Conservation (phyloP, 2,888 invertebrate species). For the Tanaodytes sp. region DNA sequence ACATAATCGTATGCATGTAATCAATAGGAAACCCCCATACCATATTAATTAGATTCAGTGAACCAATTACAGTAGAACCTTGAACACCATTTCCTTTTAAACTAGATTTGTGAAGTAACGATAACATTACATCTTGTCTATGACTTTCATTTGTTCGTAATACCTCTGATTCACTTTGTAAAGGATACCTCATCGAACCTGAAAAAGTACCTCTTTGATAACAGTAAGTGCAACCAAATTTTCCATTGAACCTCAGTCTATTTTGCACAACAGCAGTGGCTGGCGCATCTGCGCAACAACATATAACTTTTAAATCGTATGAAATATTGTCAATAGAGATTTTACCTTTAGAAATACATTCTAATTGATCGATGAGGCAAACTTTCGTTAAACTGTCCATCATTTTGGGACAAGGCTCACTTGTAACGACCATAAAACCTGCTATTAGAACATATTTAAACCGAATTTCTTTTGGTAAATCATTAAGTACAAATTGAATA, state of each 20-base stretch:
- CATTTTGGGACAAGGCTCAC: conserved; percentile 18
- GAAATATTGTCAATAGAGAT: not conserved
- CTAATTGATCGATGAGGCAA: conserved; percentile 20
- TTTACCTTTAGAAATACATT: too few relatives aligned
- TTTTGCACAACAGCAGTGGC: conserved; percentile 20
- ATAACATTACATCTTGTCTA: conserved; percentile 8
- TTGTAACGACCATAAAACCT: conserved; percentile 20
- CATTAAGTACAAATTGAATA: conserved; percentile 27
- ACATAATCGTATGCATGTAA: conserved; percentile 38
- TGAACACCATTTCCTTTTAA: conserved; percentile 23
- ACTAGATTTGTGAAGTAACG: not conserved
- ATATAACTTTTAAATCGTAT: conserved; percentile 14
- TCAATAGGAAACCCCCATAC: conserved; percentile 41
- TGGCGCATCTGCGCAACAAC: conserved; percentile 24
- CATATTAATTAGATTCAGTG: conserved; percentile 18
- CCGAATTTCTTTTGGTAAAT: conserved; percentile 15
- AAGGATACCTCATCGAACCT: conserved; percentile 25
- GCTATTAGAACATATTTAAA: conserved; percentile 21
- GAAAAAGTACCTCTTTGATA: conserved; percentile 18
- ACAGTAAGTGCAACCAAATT: conserved; percentile 24
- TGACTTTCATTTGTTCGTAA: conserved; percentile 23
- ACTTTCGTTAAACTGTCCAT: conserved; percentile 18
- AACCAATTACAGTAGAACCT: conserved; percentile 29
- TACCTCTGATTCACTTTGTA: not conserved
- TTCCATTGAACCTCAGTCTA: conserved; percentile 18